Percentiles rank a stretch among this genome's conserved stretches.
phyloP scores from a whole-genome alignment of 1,140 invertebrate genomes.

The Penaeus vannamei region DNA sequence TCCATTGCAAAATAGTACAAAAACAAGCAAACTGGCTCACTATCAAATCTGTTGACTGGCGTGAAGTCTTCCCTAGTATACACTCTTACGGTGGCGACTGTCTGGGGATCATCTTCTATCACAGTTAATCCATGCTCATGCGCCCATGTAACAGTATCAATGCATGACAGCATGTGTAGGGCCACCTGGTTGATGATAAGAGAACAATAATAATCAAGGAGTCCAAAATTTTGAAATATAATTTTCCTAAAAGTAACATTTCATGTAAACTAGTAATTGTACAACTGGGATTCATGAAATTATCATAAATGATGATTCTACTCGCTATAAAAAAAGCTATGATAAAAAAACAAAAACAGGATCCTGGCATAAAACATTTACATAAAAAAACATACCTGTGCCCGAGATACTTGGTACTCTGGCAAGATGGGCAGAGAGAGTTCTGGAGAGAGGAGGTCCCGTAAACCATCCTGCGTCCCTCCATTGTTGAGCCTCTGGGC shows the following conservation, averaged over 20 bases:
- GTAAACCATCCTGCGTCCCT: slow-evolving; percentile 52
- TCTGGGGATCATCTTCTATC: slow-evolving; percentile 66
- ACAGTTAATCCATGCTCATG: slow-evolving; percentile 70
- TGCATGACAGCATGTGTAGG: slow-evolving; percentile 88
- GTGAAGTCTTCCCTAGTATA: slow-evolving; percentile 84
- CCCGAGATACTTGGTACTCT: slow-evolving; percentile 81
- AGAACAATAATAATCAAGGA: too few relatives aligned
- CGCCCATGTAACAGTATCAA: slow-evolving; percentile 89
- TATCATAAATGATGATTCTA: too few relatives aligned
- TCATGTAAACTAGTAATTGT: too few relatives aligned
- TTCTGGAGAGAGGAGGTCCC: slow-evolving; percentile 81
- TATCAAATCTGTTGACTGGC: slow-evolving; percentile 91
- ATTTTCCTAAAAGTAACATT: too few relatives aligned
- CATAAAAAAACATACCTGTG: slow-evolving; percentile 75
- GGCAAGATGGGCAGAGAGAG: slow-evolving; percentile 84
- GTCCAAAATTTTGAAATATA: too few relatives aligned
- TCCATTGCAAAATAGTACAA: too few relatives aligned
- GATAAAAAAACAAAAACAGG: too few relatives aligned
- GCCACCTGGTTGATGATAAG: slow-evolving; percentile 77
- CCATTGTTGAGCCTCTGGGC: slow-evolving; percentile 70
- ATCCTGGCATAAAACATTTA: too few relatives aligned
- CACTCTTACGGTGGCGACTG: slow-evolving; percentile 51
- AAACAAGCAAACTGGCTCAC: slow-evolving; percentile 69
- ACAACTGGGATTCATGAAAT: too few relatives aligned
- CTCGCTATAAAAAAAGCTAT: too few relatives aligned